These are phyloP conservation scores for Plutella xylostella DNA, from an alignment of 2,888 invertebrate genomes.

Conservation along the genomic window DNA sequence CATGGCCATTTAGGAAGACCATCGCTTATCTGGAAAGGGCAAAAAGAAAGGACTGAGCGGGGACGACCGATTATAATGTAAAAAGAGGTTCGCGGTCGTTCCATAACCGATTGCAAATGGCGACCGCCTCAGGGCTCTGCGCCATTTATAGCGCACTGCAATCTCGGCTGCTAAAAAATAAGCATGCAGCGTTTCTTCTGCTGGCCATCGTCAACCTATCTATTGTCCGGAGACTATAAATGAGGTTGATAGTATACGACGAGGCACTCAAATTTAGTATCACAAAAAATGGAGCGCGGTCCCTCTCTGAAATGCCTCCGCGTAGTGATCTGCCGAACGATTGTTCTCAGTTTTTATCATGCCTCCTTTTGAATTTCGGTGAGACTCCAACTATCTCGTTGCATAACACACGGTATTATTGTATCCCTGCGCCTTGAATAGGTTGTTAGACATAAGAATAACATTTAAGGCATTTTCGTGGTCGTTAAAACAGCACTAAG, in stretches of 20 bases:
- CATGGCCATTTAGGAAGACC: constrained; percentile 31
- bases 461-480: no score
- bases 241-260: constrained; percentile 36
- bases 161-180: constrained; percentile 61
- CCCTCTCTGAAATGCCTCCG: constrained; percentile 41
- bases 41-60: constrained; percentile 48
- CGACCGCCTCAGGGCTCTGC: constrained; percentile 51
- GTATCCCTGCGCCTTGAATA: no score
- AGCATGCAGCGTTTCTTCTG: constrained; percentile 51
- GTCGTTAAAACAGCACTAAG: no score
- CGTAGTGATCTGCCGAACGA: constrained; percentile 28
- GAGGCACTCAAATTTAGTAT: constrained; percentile 32
- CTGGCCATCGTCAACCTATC: constrained; percentile 46
- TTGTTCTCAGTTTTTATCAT: constrained; percentile 27
- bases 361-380: constrained; percentile 21
- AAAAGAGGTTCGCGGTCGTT: constrained; percentile 64
- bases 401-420: not conserved
- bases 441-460: no score
- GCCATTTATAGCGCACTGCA: constrained; percentile 63
- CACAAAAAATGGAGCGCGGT: constrained; percentile 31
- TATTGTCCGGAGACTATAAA: constrained; percentile 33
- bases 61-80: constrained; percentile 63
- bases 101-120: constrained; percentile 69
- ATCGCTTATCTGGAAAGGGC: constrained; percentile 34
- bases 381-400: constrained; percentile 6